Evolutionary conservation across 2,888 invertebrate species (phyloP).

Genomic region (Mimas tiliae): DNA sequence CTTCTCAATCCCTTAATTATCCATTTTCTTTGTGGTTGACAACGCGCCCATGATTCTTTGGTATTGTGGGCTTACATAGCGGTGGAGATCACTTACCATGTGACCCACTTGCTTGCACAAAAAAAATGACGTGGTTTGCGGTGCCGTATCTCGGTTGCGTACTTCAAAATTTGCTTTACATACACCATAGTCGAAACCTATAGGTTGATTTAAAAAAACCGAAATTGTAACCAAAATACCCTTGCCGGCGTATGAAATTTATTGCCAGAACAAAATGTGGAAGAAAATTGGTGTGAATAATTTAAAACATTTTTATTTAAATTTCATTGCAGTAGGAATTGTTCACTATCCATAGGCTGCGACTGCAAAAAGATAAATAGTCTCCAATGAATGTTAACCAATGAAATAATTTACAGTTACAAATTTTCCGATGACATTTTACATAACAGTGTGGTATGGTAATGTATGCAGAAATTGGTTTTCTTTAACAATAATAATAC

Average conservation of each 20-base stretch:
- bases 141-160: no score
- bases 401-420: not conserved
- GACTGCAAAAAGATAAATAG: conserved; percentile 20
- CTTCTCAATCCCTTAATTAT: no score
- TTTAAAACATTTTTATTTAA: conserved; percentile 20
- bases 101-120: no score
- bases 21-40: no score
- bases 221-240: not conserved
- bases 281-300: conserved; percentile 15
- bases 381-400: not conserved
- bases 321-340: conserved; percentile 8
- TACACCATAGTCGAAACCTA: no score
- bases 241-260: not conserved
- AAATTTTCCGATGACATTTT: not conserved
- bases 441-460: not conserved
- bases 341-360: not conserved
- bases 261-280: conserved; percentile 15
- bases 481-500: no score
- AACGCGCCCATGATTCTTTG: no score
- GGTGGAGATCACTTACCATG: no score
- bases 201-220: no score
- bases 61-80: no score
- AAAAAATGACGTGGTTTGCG: no score
- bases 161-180: no score
- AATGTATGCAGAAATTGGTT: not conserved